phyloP scores from a whole-genome alignment of 2,797 vertebrate species.

The Erpetoichthys calabaricus region DNA sequence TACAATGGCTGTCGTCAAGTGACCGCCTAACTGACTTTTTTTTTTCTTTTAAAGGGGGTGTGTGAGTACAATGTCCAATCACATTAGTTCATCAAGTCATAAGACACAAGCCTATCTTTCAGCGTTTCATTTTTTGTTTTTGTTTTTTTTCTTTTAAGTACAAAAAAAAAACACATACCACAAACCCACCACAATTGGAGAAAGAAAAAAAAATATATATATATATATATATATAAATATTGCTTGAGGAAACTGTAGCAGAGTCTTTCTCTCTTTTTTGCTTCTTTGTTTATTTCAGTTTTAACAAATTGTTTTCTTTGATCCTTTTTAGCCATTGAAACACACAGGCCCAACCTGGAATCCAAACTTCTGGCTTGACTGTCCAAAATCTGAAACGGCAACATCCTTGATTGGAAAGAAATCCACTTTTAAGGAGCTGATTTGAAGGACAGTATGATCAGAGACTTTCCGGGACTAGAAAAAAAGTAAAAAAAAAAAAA shows the following conservation, averaged over 20 bases:
- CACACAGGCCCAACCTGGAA: constrained; percentile 80
- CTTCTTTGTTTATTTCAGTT: constrained; percentile 4
- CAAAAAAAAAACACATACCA: constrained; percentile 29
- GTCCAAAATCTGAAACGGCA: constrained; percentile 66
- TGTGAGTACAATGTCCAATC: constrained; percentile 19
- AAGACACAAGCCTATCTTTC: neutral
- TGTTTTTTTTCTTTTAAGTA: neutral
- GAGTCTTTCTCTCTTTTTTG: constrained; percentile 25
- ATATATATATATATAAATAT: constrained; percentile 42
- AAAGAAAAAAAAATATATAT: constrained; percentile 10
- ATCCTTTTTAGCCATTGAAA: constrained; percentile 59
- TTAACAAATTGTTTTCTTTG: constrained; percentile 11
- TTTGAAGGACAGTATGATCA: constrained; percentile 61
- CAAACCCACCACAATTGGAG: constrained; percentile 30
- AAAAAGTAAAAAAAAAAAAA: neutral
- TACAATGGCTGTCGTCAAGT: too few species aligned
- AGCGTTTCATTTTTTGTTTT: neutral
- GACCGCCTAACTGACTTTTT: too few species aligned
- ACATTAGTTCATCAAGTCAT: constrained; percentile 26
- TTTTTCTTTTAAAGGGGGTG: too few species aligned
- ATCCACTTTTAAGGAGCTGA: constrained; percentile 59
- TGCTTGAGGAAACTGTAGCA: constrained; percentile 24
- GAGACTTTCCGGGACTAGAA: constrained; percentile 59
- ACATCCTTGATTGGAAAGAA: constrained; percentile 69
- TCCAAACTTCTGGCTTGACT: constrained; percentile 75